Evolutionary conservation across 2,888 invertebrate genomes (phyloP), one percentile per base, ranked within the genome.

Genomic region (Escarpia spicata): DNA sequence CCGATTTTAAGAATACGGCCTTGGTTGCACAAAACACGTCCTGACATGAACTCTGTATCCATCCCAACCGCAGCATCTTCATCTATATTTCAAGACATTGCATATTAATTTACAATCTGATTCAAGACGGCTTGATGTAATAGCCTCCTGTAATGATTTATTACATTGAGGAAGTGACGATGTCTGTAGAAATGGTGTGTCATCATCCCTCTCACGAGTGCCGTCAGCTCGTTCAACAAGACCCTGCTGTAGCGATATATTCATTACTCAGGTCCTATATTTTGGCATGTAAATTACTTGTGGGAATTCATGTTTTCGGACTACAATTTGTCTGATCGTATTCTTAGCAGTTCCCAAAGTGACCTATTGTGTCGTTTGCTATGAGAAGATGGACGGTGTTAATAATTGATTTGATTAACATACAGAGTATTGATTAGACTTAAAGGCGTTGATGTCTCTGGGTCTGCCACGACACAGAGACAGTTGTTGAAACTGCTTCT

Each of bases 41-140:
- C 52, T 4, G 2, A 15, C 9, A 4, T 9, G 52, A 52, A 52
- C 52, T 15, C 12, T 52, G 15, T 15, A 9, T 15, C 9, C 52
- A 52, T 12, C 52, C 52, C 15, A 12, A 4, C 52, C 15, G 12
- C 8, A 15, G 12, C 52, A 0, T 52, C 75, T 75, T 75, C 75
- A 75, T 75, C 75, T 26, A 75, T 75, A 75, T 75, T 75, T 75
- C 75, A 75, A 75, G 75, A 75, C 75, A 2, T 75, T 75, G 26
- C 75, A 75, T 75, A 75, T 75, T 75, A 75, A 75, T 75, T 75
- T 75, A 75, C 75, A 75, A n/a, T 75, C 75, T 75, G 26, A 75
- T 75, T 75, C 19, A 26, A 75, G 75, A 75, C 75, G 3, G n/a
- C 75, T 6, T 26, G 75, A 75, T 75, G 4, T 26, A 26, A 75